Evolutionary conservation across 1,140 invertebrate species (phyloP).

Genomic region (Ctenoplectra terminalis): DNA sequence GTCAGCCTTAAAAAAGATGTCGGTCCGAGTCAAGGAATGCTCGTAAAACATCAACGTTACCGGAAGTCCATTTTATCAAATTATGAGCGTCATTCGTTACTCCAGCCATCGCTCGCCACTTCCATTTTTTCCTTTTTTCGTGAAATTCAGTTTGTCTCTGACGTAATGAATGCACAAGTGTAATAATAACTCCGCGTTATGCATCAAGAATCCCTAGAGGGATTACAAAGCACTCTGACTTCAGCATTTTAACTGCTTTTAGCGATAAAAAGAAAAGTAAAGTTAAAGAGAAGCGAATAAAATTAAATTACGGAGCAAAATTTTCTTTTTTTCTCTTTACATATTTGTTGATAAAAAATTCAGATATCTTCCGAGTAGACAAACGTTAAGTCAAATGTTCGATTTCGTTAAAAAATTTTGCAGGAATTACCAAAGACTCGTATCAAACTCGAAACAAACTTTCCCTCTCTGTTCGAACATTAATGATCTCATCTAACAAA

Average conservation of each 20-base stretch:
- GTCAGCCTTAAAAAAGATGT: neutral
- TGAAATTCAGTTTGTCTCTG: constrained; percentile 7
- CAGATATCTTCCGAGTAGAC: neutral
- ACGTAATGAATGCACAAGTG: neutral
- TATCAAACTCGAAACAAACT: constrained; percentile 5
- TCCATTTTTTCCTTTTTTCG: neutral
- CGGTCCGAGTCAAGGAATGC: neutral
- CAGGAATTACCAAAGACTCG: neutral
- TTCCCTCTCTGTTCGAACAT: constrained; percentile 1
- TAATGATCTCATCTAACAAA: constrained; percentile 9
- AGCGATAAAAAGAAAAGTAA: neutral
- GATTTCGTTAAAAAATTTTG: neutral
- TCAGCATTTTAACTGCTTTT: neutral
- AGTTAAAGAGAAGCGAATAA: neutral
- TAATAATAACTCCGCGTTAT: constrained; percentile 26
- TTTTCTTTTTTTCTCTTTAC: no score
- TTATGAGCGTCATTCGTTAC: constrained; percentile 21
- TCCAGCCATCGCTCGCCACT: neutral
- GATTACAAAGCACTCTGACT: constrained; percentile 11
- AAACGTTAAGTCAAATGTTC: no score
- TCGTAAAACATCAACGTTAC: constrained; percentile 34
- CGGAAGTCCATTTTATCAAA: constrained; percentile 28
- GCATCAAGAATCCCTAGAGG: constrained; percentile 26
- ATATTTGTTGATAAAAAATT: neutral
- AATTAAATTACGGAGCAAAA: neutral